A percentile compares a stretch with the other conserved stretches of the same genome.
These are phyloP conservation scores for Paramuricea clavata DNA, from an alignment of 92 coral and sea anemone species.

Conservation along the genomic window DNA sequence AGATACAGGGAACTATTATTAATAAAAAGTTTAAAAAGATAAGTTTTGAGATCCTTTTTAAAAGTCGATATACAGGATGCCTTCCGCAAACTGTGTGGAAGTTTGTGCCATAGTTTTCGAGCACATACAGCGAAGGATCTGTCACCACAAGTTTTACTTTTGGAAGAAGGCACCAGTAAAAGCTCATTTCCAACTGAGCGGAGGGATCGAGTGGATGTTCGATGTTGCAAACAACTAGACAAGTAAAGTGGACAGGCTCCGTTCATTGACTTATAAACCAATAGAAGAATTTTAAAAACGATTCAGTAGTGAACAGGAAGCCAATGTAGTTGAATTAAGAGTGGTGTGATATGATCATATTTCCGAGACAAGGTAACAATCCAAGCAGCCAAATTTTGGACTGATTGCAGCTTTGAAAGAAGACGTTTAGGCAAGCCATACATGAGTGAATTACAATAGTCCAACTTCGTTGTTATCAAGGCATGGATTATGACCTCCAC, in stretches of 20 bases:
- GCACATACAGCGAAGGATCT: no score
- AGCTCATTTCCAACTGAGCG: neutral
- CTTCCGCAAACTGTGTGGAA: no score
- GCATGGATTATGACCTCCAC: conserved; percentile 49
- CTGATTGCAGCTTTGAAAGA: conserved; percentile 1
- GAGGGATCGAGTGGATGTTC: neutral
- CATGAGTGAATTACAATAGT: conserved; percentile 44
- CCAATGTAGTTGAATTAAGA: neutral
- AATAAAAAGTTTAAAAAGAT: no score
- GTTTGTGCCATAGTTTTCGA: no score
- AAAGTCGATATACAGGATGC: no score
- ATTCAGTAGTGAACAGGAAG: neutral
- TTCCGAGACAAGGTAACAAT: conserved; percentile 41
- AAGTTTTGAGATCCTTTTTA: no score
- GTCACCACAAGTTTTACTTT: no score
- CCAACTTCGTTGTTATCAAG: conserved; percentile 38
- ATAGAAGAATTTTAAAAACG: neutral
- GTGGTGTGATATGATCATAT: neutral
- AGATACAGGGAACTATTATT: no score
- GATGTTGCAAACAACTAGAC: neutral
- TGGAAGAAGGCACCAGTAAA: no score
- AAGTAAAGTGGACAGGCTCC: neutral
- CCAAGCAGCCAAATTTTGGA: conserved; percentile 40
- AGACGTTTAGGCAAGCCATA: conserved; percentile 43
- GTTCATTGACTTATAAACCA: neutral